These are phyloP conservation scores for Sarcoramphus papa DNA, from an alignment of 2,797 vertebrate genomes.

Conservation along the genomic window DNA sequence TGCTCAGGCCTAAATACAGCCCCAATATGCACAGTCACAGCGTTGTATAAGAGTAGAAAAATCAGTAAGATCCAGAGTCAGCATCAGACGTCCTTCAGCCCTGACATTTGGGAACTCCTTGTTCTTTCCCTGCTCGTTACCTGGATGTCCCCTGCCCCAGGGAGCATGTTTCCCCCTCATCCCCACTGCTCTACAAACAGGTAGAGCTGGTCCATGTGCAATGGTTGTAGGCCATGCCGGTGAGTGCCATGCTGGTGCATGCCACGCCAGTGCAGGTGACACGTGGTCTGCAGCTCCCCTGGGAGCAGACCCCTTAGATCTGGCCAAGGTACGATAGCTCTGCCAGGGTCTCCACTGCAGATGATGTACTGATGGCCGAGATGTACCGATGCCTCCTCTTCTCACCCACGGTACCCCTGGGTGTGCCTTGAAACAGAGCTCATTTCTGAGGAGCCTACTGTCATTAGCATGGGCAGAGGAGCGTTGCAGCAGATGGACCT, in stretches of 20 bases:
- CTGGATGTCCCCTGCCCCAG: not conserved
- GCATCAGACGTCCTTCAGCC: not conserved
- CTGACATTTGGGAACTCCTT: not conserved
- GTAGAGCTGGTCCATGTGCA: not conserved
- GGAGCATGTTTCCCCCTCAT: not conserved
- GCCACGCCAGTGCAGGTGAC: not conserved
- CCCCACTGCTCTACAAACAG: not conserved
- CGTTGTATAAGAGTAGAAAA: not conserved
- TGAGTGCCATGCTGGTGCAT: not conserved
- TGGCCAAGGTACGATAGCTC: not conserved
- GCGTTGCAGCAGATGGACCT: not conserved
- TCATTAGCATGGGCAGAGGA: not conserved
- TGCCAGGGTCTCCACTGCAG: not conserved
- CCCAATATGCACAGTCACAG: fast-evolving
- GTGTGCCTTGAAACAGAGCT: not conserved
- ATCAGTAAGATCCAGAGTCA: not conserved
- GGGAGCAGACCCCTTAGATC: not conserved
- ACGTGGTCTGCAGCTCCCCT: fast-evolving
- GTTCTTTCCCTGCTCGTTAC: not conserved
- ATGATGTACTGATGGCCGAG: fast-evolving
- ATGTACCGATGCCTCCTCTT: not conserved
- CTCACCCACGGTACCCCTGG: fast-evolving
- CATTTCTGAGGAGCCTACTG: not conserved
- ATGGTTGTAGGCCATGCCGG: fast-evolving
- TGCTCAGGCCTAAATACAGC: not conserved